Evolutionary conservation across 2,888 invertebrate species (phyloP), one percentile per base, ranked within the genome.

Genomic region (Philhelius pedissequus): DNA sequence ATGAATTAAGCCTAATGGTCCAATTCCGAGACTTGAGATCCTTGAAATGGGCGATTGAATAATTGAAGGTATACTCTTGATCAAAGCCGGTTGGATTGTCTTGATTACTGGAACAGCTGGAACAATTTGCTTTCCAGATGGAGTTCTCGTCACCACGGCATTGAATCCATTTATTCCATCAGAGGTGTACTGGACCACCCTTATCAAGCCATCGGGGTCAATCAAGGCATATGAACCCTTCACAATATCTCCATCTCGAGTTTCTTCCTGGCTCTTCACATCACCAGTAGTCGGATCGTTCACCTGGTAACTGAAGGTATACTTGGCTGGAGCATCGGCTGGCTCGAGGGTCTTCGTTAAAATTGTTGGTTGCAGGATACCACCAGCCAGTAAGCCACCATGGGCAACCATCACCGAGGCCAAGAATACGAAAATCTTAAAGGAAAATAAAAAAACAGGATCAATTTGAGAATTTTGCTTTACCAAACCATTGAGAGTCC

Each of bases 111-210:
- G 60, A 27, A 43, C 60, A 15, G 11, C 60, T 5, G 18, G 60
- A n/a, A 48, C 75, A 22, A 81, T 15, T 50, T 81, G 81, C 15
- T 83, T 79, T 18, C 66, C 82, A 48, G 86, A 73, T 38, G 86
- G 86, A 15, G 75, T 74, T 30, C 86, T 82, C 6, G 75, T 25
- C 1, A 88, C 88, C 11, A 87, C 74, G 4, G 88, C 88, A 66
- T 87, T 88, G 78, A 88, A 88, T 50, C 88, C 87, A 22, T 80
- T 88, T 15, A 86, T 81, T 9, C 58, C 86, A 82, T 88, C 88
- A 15, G 87, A 87, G 11, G 82, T 86, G 58, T 88, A 88, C 9
- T 88, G 86, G n/a, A 88, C 88, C 40, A 86, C 68, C 6, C 88
- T 73, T 52, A 77, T 84, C 20, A 86, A 74, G 70, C 88, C 88